Conservation (phyloP, 2,888 invertebrate genomes). For the Sminthurides aquaticus region DNA sequence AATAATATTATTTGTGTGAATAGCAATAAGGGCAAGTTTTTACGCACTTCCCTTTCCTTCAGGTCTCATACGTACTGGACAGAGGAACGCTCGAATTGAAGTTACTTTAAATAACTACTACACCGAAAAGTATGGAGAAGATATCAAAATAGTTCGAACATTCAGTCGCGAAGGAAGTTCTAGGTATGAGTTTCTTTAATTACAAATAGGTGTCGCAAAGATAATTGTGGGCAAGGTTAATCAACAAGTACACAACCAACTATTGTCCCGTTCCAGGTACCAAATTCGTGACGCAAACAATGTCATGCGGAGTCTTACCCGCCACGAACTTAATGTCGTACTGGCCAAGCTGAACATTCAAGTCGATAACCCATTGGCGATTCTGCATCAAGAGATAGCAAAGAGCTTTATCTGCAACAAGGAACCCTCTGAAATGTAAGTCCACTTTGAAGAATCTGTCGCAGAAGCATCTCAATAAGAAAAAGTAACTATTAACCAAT, state of each 20-base stretch:
- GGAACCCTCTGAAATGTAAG: slow-evolving; percentile 50
- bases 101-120: slow-evolving; percentile 29
- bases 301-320: slow-evolving; percentile 24
- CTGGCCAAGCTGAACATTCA: slow-evolving; percentile 72
- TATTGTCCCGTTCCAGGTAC: slow-evolving; percentile 31
- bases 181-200: too few relatives aligned
- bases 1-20: neutral
- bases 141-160: slow-evolving; percentile 32
- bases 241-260: too few relatives aligned
- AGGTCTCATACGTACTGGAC: slow-evolving; percentile 32
- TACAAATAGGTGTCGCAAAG: too few relatives aligned
- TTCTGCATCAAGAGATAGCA: slow-evolving; percentile 88
- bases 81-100: slow-evolving; percentile 26
- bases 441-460: neutral
- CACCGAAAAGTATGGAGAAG: slow-evolving; percentile 29
- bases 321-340: slow-evolving; percentile 62
- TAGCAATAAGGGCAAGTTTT: too few relatives aligned
- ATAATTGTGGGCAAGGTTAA: too few relatives aligned
- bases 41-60: neutral
- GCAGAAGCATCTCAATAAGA: too few relatives aligned
- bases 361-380: slow-evolving; percentile 87
- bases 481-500: neutral
- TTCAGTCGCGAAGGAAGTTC: slow-evolving; percentile 13
- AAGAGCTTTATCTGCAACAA: slow-evolving; percentile 72
- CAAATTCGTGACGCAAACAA: slow-evolving; percentile 21